These are phyloP conservation scores for Alauda arvensis DNA, from an alignment of 2,797 vertebrate species.

Conservation along the genomic window DNA sequence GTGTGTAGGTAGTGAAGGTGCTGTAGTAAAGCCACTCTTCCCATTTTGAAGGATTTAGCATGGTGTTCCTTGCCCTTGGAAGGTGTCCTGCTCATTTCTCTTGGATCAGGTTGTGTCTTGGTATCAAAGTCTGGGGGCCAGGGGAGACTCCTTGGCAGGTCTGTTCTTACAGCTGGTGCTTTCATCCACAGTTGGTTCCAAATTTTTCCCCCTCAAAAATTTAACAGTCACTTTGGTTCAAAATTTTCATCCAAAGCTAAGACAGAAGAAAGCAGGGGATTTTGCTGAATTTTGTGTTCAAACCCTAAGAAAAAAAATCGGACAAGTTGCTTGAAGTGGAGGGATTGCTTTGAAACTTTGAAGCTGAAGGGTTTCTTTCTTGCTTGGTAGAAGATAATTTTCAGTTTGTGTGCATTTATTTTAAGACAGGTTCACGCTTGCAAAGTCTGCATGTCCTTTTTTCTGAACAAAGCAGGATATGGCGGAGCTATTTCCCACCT, in stretches of 20 bases:
- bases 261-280: neutral
- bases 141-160: neutral
- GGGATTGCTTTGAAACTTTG: neutral
- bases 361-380: neutral
- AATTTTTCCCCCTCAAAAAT: accelerated
- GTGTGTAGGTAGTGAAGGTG: neutral
- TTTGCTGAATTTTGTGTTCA: neutral
- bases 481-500: neutral
- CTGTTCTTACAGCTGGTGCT: neutral
- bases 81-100: neutral
- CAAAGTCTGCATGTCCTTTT: neutral
- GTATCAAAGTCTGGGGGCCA: neutral
- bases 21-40: neutral
- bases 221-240: neutral
- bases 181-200: accelerated
- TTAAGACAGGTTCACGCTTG: neutral
- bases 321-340: neutral
- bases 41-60: neutral
- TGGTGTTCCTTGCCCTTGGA: accelerated
- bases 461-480: neutral
- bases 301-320: neutral
- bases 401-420: neutral
- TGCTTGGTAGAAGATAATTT: neutral
- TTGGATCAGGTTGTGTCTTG: accelerated
- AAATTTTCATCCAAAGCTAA: neutral